A percentile compares a stretch with the other conserved stretches of the same genome.
phyloP scores from a whole-genome alignment of 2,888 invertebrate species.

The Agrotis ipsilon region DNA sequence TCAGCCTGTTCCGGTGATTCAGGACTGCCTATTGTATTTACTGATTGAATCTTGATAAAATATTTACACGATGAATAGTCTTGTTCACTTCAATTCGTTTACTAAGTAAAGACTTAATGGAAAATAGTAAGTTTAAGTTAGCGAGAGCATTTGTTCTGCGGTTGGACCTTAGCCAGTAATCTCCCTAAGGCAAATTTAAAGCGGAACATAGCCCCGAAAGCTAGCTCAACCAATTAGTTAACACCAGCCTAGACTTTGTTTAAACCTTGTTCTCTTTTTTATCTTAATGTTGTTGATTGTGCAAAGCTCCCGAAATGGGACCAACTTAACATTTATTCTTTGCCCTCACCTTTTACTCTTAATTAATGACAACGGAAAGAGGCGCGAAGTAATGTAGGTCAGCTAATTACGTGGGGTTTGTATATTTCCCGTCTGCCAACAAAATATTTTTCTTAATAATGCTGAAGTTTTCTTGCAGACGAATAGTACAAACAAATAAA shows the following conservation, averaged over 20 bases:
- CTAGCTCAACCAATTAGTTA: conserved; percentile 38
- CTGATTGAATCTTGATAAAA: conserved; percentile 61
- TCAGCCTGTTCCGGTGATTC: conserved; percentile 63
- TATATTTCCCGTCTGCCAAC: conserved; percentile 21
- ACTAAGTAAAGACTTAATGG: conserved; percentile 7
- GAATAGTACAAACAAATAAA: conserved; percentile 8
- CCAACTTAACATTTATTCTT: conserved; percentile 25
- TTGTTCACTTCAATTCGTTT: conserved; percentile 14
- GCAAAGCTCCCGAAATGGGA: conserved; percentile 6
- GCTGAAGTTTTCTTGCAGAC: conserved; percentile 15
- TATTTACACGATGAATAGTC: conserved; percentile 50
- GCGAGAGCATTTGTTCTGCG: conserved; percentile 67
- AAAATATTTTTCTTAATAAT: conserved; percentile 32
- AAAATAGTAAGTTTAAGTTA: conserved; percentile 41
- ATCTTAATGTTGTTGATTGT: conserved; percentile 22
- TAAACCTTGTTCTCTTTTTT: conserved; percentile 20
- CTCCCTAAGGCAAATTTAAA: conserved; percentile 73
- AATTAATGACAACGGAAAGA: conserved; percentile 46
- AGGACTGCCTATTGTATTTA: conserved; percentile 52
- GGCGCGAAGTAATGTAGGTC: conserved; percentile 52
- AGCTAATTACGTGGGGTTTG: conserved; percentile 53
- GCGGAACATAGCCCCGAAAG: conserved; percentile 64
- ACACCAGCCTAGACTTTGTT: conserved; percentile 27
- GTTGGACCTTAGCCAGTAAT: conserved; percentile 75
- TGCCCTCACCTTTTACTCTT: conserved; percentile 41